These are phyloP conservation scores for Ophion slaviceki DNA, from an alignment of 2,888 invertebrate species.

Conservation along the genomic window DNA sequence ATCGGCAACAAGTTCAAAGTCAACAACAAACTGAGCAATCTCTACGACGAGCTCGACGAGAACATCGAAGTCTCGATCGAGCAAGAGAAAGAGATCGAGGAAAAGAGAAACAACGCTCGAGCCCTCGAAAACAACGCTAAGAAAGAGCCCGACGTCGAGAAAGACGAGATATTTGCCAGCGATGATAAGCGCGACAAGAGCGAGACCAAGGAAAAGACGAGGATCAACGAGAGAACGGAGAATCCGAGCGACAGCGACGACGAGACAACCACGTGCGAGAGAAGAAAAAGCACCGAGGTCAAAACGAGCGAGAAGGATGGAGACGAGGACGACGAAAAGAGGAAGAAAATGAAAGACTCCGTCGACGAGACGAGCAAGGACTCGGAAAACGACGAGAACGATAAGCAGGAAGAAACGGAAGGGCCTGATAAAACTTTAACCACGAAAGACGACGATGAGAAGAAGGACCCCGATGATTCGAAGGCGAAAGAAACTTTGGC, in stretches of 20 bases:
- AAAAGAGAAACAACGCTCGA: conserved; percentile 62
- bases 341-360: conserved; percentile 81
- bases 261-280: conserved; percentile 20
- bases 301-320: conserved; percentile 58
- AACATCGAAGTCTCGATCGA: conserved; percentile 73
- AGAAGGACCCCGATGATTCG: conserved; percentile 82
- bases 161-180: conserved; percentile 56
- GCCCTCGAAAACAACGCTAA: conserved; percentile 20
- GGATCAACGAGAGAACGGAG: conserved; percentile 58
- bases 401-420: conserved; percentile 67
- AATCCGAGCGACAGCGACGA: conserved; percentile 53
- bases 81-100: conserved; percentile 70
- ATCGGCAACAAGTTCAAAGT: conserved; percentile 79
- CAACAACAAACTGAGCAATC: conserved; percentile 78
- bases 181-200: conserved; percentile 61
- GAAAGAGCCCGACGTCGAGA: conserved; percentile 50
- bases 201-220: conserved; percentile 57
- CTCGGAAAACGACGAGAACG: conserved; percentile 79
- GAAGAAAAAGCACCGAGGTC: conserved; percentile 36
- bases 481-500: conserved; percentile 72
- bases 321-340: conserved; percentile 46
- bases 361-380: conserved; percentile 68
- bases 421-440: conserved; percentile 63
- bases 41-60: conserved; percentile 79
- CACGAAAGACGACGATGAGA: conserved; percentile 84